A percentile compares a stretch with the other conserved stretches of the same genome.
phyloP scores from a whole-genome alignment of 1,140 invertebrate species.

The Drosophila punjabiensis region DNA sequence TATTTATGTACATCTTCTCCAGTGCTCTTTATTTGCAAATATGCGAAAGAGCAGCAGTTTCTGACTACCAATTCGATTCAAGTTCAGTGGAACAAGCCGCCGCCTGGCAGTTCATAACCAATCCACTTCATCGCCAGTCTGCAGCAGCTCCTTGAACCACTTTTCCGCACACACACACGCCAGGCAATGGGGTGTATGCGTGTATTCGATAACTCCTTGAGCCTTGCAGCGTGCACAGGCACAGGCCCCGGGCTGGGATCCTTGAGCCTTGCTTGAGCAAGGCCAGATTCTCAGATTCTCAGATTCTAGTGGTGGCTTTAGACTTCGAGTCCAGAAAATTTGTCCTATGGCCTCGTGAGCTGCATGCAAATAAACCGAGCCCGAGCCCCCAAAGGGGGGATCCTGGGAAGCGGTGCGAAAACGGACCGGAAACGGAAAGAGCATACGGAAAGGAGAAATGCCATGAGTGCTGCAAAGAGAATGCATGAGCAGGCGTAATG shows the following conservation, averaged over 20 bases:
- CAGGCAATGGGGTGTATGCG: background rate
- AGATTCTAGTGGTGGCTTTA: constrained; percentile 30
- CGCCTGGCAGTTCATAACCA: constrained; percentile 21
- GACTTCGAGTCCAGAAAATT: constrained; percentile 44
- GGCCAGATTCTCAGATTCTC: constrained; percentile 33
- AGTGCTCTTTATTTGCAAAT: background rate
- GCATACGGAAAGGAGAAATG: constrained; percentile 26
- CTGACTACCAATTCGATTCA: background rate
- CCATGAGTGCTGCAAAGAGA: constrained; percentile 43
- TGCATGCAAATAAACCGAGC: constrained; percentile 37
- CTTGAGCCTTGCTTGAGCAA: constrained; percentile 21
- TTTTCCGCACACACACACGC: background rate
- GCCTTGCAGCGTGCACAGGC: constrained; percentile 10
- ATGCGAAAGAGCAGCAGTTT: background rate
- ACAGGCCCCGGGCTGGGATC: constrained; percentile 3
- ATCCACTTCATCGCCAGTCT: constrained; percentile 31
- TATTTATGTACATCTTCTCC: background rate
- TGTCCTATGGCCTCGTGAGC: constrained; percentile 35
- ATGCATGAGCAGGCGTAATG: constrained; percentile 50
- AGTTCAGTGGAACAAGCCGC: constrained; percentile 27
- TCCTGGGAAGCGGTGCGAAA: background rate
- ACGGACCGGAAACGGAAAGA: constrained; percentile 28
- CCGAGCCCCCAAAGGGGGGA: background rate
- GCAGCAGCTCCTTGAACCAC: constrained; percentile 11
- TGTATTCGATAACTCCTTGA: constrained; percentile 38